Evolutionary conservation across 2,888 invertebrate genomes (phyloP).

Genomic region (Rambutsinella grinnellia): DNA sequence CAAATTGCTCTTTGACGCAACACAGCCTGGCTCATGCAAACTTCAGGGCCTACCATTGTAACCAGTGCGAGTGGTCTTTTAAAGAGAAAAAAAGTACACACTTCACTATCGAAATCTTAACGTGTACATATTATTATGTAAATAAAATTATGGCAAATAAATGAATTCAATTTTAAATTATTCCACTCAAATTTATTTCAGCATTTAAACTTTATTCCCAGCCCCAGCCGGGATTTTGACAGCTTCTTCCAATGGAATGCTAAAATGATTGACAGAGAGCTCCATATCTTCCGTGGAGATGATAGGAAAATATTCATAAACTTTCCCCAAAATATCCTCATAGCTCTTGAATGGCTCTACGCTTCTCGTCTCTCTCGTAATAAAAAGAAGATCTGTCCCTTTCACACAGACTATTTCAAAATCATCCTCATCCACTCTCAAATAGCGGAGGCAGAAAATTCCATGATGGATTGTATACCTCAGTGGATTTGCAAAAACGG

Average conservation of each 20-base stretch:
- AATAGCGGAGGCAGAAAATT: conserved; percentile 48
- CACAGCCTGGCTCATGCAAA: too few species aligned
- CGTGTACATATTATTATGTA: too few species aligned
- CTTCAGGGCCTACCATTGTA: too few species aligned
- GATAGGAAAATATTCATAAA: conserved; percentile 56
- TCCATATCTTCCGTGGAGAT: conserved; percentile 26
- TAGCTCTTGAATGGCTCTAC: conserved; percentile 34
- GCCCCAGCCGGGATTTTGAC: too few species aligned
- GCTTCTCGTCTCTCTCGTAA: conserved; percentile 47
- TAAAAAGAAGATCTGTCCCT: conserved; percentile 49
- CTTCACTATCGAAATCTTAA: too few species aligned
- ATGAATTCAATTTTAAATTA: too few species aligned
- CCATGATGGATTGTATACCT: conserved; percentile 37
- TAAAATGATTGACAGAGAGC: conserved; percentile 32
- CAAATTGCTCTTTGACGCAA: too few species aligned
- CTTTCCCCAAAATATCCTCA: conserved; percentile 21
- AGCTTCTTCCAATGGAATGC: conserved; percentile 49
- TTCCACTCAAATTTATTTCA: too few species aligned
- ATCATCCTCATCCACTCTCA: conserved; percentile 48
- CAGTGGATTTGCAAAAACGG: conserved; percentile 40
- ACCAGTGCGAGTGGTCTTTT: too few species aligned
- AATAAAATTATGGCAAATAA: too few species aligned
- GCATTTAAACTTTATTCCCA: too few species aligned
- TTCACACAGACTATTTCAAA: conserved; percentile 44
- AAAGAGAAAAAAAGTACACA: too few species aligned